Evolutionary conservation across 1,140 invertebrate species (phyloP).

Genomic region (Trachymyrmex septentrionalis): DNA sequence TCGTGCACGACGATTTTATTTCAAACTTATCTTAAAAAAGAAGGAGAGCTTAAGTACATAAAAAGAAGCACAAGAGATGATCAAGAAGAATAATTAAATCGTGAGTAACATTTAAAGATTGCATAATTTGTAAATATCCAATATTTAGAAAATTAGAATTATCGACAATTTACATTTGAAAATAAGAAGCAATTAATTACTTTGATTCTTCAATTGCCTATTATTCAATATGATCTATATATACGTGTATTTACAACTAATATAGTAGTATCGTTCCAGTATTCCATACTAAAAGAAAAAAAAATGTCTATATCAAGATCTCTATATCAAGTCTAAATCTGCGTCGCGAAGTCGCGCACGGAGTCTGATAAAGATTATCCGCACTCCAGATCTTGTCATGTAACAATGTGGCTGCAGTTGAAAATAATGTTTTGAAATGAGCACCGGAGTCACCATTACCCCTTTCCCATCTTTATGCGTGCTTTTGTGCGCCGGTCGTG

Average conservation of each 20-base stretch:
- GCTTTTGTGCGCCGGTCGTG: constrained; percentile 44
- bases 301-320: not conserved
- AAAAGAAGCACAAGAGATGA: no score
- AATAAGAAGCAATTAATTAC: not conserved
- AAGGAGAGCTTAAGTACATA: no score
- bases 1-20: not conserved
- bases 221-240: no score
- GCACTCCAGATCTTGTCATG: constrained; percentile 15
- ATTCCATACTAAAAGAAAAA: not conserved
- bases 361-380: constrained; percentile 16
- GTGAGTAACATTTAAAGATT: not conserved
- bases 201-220: constrained; percentile 18
- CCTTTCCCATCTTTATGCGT: constrained; percentile 46
- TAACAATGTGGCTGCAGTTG: not conserved
- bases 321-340: not conserved
- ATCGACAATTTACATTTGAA: not conserved
- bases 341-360: constrained; percentile 6
- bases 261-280: not conserved
- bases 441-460: constrained; percentile 7
- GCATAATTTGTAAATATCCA: constrained; percentile 1
- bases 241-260: not conserved
- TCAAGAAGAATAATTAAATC: no score
- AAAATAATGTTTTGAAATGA: constrained; percentile 27
- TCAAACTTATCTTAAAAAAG: not conserved
- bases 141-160: not conserved